Evolutionary conservation across 2,113 vertebrate species (phyloP), one percentile per base, ranked within the genome.

Genomic region (Pseudorectes ferrugineus): DNA sequence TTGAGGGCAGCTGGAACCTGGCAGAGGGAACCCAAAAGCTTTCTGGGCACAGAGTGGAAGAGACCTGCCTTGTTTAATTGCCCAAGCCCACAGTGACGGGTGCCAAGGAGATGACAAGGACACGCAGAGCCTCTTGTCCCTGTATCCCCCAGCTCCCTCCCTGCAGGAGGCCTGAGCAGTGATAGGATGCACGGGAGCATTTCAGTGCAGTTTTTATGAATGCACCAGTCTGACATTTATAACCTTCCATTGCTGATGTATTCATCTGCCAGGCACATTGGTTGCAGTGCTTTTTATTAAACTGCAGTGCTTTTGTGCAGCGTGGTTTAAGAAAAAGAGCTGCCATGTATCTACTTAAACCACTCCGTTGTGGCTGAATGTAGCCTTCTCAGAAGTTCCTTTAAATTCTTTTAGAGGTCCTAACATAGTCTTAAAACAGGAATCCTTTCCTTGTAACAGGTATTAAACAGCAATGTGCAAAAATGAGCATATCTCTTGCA

Each of bases 401-500:
- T 90, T 76, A 54, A 68, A 85, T 88, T 75, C 48, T 85, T 86
- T 61, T 79, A 42, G 75, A 92, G 74, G n/a, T 88, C 80, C 93
- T 91, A 83, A 88, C 95, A 76, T 66, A 73, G 36, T 55, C 80
- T 88, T 94, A 76, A 89, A 93, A 6, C 33, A 48, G 62, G 78
- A 94, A 92, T 91, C 81, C 16, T 94, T 94, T 89, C 83, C 45
- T 61, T 88, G 48, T 84, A 85, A 42, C 71, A 92, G 52, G 11
- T 85, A 92, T 93, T 96, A 92, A 95, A 94, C 68, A 89, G 78
- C 40, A 85, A 5, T 65, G 46, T 85, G 42, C 76, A 93, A 51
- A 95, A 89, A 63, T 55, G 46, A 86, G 66, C 51, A 9, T 61
- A 28, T 45, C 21, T 74, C 45, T 81, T 63, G 40, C 58, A 43